Conservation (phyloP, 2,113 vertebrate species). For the Buteo buteo region DNA sequence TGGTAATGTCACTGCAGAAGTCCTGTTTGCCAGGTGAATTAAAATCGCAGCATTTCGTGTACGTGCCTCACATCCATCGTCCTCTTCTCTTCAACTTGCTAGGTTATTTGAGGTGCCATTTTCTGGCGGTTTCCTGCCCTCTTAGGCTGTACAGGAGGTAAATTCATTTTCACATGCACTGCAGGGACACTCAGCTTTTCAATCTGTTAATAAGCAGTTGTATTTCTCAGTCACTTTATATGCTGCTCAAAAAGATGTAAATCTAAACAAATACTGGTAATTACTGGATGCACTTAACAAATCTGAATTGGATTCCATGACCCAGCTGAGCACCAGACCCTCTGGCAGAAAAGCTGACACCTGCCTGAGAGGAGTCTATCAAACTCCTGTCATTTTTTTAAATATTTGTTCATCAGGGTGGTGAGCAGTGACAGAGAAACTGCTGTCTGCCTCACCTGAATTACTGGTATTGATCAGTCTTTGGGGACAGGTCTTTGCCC, state of each 20-base stretch:
- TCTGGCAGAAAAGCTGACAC: background rate
- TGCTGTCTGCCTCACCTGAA: background rate
- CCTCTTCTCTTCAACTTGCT: background rate
- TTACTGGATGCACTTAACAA: background rate
- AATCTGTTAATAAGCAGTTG: background rate
- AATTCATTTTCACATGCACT: background rate
- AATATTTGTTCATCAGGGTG: background rate
- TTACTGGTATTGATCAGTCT: background rate
- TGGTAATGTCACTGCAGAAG: background rate
- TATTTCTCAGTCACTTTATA: background rate
- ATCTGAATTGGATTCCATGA: background rate
- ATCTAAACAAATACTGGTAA: background rate
- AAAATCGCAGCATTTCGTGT: background rate
- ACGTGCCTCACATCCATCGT: background rate
- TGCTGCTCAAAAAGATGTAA: conserved; percentile 6
- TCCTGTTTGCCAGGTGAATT: background rate
- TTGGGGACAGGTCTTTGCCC: background rate
- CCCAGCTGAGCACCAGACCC: background rate
- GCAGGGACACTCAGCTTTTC: background rate
- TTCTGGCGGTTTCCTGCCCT: background rate
- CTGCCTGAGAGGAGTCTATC: background rate
- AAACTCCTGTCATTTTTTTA: background rate
- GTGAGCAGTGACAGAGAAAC: background rate
- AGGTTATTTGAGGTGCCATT: background rate
- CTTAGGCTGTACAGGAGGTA: background rate